phyloP scores from a whole-genome alignment of 1,140 invertebrate species.

The Nomia melanderi region DNA sequence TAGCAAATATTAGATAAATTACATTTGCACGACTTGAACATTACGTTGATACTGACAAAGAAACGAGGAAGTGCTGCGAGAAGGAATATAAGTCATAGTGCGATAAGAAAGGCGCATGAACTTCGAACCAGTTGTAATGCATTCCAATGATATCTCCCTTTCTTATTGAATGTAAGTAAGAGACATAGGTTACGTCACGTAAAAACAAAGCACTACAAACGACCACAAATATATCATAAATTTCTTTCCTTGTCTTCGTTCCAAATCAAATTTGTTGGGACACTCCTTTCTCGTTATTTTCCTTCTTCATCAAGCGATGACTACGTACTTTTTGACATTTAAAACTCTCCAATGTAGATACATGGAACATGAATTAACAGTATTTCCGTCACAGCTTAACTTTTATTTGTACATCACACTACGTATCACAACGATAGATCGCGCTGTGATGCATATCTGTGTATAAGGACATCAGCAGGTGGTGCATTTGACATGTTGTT shows the following conservation, averaged over 20 bases:
- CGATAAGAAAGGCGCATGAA: conserved; percentile 31
- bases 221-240: neutral
- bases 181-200: conserved; percentile 53
- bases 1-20: conserved; percentile 13
- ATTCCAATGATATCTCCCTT: conserved; percentile 42
- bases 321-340: neutral
- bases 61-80: conserved; percentile 52
- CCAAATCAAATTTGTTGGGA: neutral
- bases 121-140: conserved; percentile 47
- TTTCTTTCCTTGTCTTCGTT: too few relatives aligned
- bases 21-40: conserved; percentile 6
- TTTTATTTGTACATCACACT: conserved; percentile 26
- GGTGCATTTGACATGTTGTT: conserved; percentile 8
- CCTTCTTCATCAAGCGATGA: neutral
- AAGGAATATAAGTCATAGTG: conserved; percentile 39
- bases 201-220: conserved; percentile 44
- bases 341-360: neutral
- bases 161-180: neutral
- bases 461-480: conserved; percentile 11
- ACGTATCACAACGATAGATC: conserved; percentile 39
- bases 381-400: neutral
- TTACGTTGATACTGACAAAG: conserved; percentile 42
- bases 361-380: neutral
- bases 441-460: conserved; percentile 37
- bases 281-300: neutral